Conservation (phyloP, 2,888 invertebrate genomes). For the Epinotia ramella region DNA sequence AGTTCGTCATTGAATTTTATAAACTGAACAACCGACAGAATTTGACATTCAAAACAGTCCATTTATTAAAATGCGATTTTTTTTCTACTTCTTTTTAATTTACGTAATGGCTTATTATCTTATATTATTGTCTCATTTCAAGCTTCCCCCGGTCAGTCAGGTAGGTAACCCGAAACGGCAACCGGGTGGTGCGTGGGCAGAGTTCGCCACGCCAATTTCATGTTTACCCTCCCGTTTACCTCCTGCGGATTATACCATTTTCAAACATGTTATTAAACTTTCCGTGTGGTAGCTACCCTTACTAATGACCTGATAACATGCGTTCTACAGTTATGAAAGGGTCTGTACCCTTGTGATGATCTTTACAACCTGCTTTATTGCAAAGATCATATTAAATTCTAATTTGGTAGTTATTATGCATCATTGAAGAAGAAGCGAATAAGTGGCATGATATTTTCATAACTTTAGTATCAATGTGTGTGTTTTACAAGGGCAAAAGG, state of each 20-base stretch:
- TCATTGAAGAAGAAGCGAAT: slow-evolving; percentile 5
- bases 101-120: too few species aligned
- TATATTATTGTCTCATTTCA: not conserved
- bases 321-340: slow-evolving; percentile 35
- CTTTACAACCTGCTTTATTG: slow-evolving; percentile 25
- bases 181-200: slow-evolving; percentile 9
- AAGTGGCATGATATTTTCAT: slow-evolving; percentile 16
- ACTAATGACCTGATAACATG: slow-evolving; percentile 55
- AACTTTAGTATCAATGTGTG: not conserved
- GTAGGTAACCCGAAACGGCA: not conserved
- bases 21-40: too few species aligned
- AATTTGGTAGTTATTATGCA: not conserved
- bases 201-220: slow-evolving; percentile 51
- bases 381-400: not conserved
- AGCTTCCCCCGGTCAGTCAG: not conserved
- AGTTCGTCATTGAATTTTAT: too few species aligned
- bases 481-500: not conserved
- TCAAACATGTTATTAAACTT: slow-evolving; percentile 55
- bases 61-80: too few species aligned
- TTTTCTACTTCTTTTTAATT: too few species aligned
- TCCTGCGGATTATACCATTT: slow-evolving; percentile 53
- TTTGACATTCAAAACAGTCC: too few species aligned
- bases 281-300: slow-evolving; percentile 49
- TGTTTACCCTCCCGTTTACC: slow-evolving; percentile 51
- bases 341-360: slow-evolving; percentile 9